phyloP scores from a whole-genome alignment of 2,797 vertebrate species.

The Chelon labrosus region DNA sequence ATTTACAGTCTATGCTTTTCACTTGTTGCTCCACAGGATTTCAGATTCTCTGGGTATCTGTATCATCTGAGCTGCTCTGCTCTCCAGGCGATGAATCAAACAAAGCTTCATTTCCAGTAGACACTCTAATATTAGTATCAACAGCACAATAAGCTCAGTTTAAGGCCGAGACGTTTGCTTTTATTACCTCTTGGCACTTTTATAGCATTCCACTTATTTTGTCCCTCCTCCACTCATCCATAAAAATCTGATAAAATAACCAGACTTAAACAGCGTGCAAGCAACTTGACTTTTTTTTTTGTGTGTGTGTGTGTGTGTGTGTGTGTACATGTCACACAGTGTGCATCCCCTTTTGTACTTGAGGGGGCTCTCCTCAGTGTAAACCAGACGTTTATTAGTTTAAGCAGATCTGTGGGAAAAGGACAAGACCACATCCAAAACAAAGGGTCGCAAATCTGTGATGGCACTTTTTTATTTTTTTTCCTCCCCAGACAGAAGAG shows the following conservation, averaged over 20 bases:
- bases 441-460: constrained; percentile 63
- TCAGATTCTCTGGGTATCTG: background rate
- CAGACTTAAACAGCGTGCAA: constrained; percentile 66
- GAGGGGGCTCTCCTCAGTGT: constrained; percentile 55
- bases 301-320: constrained; percentile 34
- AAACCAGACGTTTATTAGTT: constrained; percentile 75
- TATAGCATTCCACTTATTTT: constrained; percentile 64
- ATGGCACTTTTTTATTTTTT: constrained; percentile 53
- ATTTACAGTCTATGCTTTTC: background rate
- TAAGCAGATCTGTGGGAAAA: constrained; percentile 59
- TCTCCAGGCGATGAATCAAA: constrained; percentile 13
- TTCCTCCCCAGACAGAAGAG: constrained; percentile 51
- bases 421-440: constrained; percentile 57
- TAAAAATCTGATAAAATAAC: constrained; percentile 71
- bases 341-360: constrained; percentile 10
- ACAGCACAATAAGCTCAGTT: constrained; percentile 47
- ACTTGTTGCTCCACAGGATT: background rate
- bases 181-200: constrained; percentile 65
- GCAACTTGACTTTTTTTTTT: constrained; percentile 51
- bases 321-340: constrained; percentile 21
- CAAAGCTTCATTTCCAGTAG: background rate
- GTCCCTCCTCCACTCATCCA: constrained; percentile 47
- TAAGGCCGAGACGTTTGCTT: constrained; percentile 58
- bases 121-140: constrained; percentile 39
- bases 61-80: background rate